Percentiles rank a stretch among this genome's conserved stretches.
Evolutionary conservation across 1,140 invertebrate species (phyloP).

Genomic region (Campoletis sonorensis): DNA sequence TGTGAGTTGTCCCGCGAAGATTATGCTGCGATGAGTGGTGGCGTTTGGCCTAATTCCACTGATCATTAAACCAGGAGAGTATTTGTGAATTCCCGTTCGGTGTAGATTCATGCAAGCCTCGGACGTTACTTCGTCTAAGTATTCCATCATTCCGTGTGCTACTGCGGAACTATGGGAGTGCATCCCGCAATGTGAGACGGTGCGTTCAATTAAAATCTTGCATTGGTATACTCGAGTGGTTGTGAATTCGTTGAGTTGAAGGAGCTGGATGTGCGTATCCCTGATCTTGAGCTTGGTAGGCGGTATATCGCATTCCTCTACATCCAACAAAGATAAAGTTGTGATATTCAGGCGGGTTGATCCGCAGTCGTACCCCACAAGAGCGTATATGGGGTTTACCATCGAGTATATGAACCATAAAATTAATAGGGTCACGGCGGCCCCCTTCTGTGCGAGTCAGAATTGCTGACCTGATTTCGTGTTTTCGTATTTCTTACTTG

Average conservation of each 20-base stretch:
- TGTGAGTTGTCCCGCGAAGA: too few species aligned
- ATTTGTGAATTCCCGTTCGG: background rate
- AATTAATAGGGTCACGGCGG: background rate
- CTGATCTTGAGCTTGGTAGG: background rate
- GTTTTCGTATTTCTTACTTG: too few species aligned
- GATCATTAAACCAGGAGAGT: background rate
- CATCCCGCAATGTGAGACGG: constrained; percentile 48
- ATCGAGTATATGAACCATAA: background rate
- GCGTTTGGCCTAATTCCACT: too few species aligned
- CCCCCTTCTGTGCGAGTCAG: too few species aligned
- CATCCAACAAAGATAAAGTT: constrained; percentile 16
- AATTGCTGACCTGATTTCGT: too few species aligned
- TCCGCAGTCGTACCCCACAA: constrained; percentile 43
- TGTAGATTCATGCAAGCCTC: background rate
- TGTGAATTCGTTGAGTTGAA: constrained; percentile 46
- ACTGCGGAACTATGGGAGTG: too few species aligned
- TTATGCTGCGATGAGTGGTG: too few species aligned
- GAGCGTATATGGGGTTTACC: background rate
- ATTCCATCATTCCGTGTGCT: constrained; percentile 49
- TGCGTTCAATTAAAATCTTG: constrained; percentile 48
- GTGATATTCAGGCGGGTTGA: constrained; percentile 9
- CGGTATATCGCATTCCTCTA: constrained; percentile 40
- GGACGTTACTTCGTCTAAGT: background rate
- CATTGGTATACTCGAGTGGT: constrained; percentile 40
- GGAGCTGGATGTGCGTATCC: constrained; percentile 39